Percentiles rank a stretch among this genome's conserved stretches.
Evolutionary conservation across 2,888 invertebrate genomes (phyloP).

Genomic region (Schrankia costaestrigalis): DNA sequence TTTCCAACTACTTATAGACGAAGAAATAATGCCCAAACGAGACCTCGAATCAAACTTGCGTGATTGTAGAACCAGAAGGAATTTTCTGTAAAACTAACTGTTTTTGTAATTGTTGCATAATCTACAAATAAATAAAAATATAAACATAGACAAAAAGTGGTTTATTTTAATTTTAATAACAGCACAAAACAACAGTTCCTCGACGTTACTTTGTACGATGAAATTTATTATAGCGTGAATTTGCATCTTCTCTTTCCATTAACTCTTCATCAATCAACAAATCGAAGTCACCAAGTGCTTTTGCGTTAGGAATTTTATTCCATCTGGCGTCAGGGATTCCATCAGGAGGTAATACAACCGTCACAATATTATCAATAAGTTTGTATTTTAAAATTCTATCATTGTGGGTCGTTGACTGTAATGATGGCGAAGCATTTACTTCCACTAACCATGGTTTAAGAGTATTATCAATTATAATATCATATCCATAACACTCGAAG

Average conservation of each 20-base stretch:
- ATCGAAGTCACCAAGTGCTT: constrained; percentile 91
- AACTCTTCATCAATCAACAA: constrained; percentile 93
- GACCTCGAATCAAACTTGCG: no score
- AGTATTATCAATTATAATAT: constrained; percentile 96
- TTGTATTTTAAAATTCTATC: constrained; percentile 97
- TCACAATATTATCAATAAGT: constrained; percentile 95
- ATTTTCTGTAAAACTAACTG: no score
- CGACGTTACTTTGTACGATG: constrained; percentile 37
- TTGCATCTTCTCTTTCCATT: constrained; percentile 83
- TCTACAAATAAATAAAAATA: no score
- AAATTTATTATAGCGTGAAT: constrained; percentile 46
- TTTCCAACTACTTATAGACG: constrained; percentile 92
- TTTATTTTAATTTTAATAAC: no score
- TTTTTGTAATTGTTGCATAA: no score
- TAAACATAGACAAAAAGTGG: no score
- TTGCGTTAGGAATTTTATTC: constrained; percentile 89
- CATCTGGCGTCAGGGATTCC: constrained; percentile 94
- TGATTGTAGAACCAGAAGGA: no score
- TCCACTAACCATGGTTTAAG: constrained; percentile 97
- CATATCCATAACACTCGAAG: constrained; percentile 97
- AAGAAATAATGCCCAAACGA: constrained; percentile 89
- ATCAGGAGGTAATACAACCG: constrained; percentile 93
- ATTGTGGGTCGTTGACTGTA: constrained; percentile 96
- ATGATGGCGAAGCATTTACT: constrained; percentile 96
- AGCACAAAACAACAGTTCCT: no score